These are phyloP conservation scores for Gonatopus flavifemur DNA, from an alignment of 1,140 invertebrate species.

Conservation along the genomic window DNA sequence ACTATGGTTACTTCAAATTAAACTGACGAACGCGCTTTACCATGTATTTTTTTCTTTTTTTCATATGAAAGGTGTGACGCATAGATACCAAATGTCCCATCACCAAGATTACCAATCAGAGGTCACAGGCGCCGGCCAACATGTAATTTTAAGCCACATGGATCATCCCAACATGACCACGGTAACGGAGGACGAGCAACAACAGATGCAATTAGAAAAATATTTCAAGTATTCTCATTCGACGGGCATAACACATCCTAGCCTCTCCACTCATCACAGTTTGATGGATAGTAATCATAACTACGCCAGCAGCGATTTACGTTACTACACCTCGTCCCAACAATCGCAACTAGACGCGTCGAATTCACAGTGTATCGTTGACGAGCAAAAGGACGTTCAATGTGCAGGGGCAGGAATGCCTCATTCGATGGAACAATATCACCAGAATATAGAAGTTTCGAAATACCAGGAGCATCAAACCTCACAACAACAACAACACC, in stretches of 20 bases:
- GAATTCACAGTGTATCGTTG: constrained; percentile 49
- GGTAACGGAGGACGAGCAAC: constrained; percentile 52
- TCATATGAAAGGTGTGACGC: constrained; percentile 34
- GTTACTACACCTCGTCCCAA: constrained; percentile 47
- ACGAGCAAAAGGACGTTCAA: constrained; percentile 45
- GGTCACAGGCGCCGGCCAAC: constrained; percentile 17
- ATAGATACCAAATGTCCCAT: constrained; percentile 51
- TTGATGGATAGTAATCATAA: constrained; percentile 59
- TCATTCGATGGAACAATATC: constrained; percentile 50
- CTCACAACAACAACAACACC: constrained; percentile 46
- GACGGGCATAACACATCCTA: constrained; percentile 45
- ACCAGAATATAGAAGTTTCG: constrained; percentile 43
- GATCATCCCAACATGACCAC: constrained; percentile 40
- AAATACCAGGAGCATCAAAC: constrained; percentile 57
- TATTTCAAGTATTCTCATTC: constrained; percentile 58
- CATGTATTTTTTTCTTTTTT: background rate
- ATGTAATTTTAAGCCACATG: constrained; percentile 41
- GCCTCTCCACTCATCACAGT: constrained; percentile 44
- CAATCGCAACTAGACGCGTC: constrained; percentile 47
- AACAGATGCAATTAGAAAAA: constrained; percentile 53
- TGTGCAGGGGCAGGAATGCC: constrained; percentile 38
- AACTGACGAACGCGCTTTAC: too few species aligned
- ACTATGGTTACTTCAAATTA: background rate
- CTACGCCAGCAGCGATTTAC: constrained; percentile 56
- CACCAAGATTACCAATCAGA: constrained; percentile 53